Percentiles rank a stretch among this genome's conserved stretches.
Evolutionary conservation across 2,888 invertebrate species (phyloP).

Genomic region (Germaria angustata): DNA sequence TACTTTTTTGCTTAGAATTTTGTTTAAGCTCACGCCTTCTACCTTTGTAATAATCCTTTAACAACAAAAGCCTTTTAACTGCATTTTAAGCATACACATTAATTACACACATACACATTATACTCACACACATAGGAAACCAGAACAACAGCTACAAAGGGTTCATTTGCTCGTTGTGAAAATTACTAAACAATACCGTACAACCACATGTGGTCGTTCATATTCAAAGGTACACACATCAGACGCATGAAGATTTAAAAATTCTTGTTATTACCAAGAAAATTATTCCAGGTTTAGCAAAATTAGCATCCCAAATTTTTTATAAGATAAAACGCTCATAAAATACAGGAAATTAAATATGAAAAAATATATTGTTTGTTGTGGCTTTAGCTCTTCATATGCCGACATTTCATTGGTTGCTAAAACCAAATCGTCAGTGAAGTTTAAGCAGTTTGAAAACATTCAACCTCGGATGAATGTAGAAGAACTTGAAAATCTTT

Average conservation of each 20-base stretch:
- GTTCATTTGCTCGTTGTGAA: not conserved
- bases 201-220: not conserved
- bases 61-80: slow-evolving; percentile 61
- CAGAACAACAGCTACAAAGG: slow-evolving; percentile 1
- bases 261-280: not conserved
- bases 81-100: not conserved
- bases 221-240: not conserved
- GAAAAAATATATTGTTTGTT: too few species aligned
- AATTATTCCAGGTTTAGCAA: not conserved
- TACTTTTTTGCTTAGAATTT: slow-evolving; percentile 12
- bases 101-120: not conserved
- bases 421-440: too few species aligned
- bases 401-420: too few species aligned
- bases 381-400: too few species aligned
- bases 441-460: too few species aligned
- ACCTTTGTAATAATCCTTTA: slow-evolving; percentile 52
- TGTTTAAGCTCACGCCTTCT: slow-evolving; percentile 45
- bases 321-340: too few species aligned
- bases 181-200: slow-evolving; percentile 21
- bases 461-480: too few species aligned
- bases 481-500: too few species aligned
- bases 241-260: not conserved
- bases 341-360: not conserved
- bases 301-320: too few species aligned
- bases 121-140: not conserved